These are phyloP conservation scores for Malacosoma neustria DNA, from an alignment of 2,888 invertebrate species.

Conservation along the genomic window DNA sequence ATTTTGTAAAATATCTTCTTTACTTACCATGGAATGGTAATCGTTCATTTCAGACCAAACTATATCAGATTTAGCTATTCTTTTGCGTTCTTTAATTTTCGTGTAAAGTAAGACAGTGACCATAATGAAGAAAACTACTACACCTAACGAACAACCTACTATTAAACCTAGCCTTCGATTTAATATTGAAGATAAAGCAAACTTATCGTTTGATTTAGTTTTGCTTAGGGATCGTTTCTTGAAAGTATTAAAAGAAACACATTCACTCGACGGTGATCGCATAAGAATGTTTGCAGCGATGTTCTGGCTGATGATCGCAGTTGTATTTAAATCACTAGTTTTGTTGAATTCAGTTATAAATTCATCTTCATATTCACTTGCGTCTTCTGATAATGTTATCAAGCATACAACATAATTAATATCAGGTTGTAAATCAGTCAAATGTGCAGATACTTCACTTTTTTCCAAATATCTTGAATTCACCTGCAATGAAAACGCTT, in stretches of 20 bases:
- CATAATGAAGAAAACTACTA: slow-evolving; percentile 63
- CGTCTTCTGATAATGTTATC: slow-evolving; percentile 47
- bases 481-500: slow-evolving; percentile 45
- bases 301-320: slow-evolving; percentile 45
- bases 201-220: slow-evolving; percentile 39
- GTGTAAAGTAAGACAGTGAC: slow-evolving; percentile 59
- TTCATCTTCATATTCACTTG: slow-evolving; percentile 35
- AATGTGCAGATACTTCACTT: slow-evolving; percentile 46
- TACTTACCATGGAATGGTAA: slow-evolving; percentile 63
- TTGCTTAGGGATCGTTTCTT: slow-evolving; percentile 37
- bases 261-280: slow-evolving; percentile 61
- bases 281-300: slow-evolving; percentile 46
- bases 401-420: slow-evolving; percentile 57
- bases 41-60: slow-evolving; percentile 67
- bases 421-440: slow-evolving; percentile 44
- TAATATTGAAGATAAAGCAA: slow-evolving; percentile 42
- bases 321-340: slow-evolving; percentile 33
- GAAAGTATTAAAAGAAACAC: slow-evolving; percentile 56
- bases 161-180: slow-evolving; percentile 62
- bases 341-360: slow-evolving; percentile 27
- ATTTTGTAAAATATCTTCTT: slow-evolving; percentile 59
- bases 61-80: slow-evolving; percentile 64
- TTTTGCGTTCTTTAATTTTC: slow-evolving; percentile 62
- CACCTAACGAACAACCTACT: slow-evolving; percentile 61
- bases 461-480: slow-evolving; percentile 52